Conservation (phyloP, 2,113 vertebrate species). For the Psammodynastes pulverulentus region DNA sequence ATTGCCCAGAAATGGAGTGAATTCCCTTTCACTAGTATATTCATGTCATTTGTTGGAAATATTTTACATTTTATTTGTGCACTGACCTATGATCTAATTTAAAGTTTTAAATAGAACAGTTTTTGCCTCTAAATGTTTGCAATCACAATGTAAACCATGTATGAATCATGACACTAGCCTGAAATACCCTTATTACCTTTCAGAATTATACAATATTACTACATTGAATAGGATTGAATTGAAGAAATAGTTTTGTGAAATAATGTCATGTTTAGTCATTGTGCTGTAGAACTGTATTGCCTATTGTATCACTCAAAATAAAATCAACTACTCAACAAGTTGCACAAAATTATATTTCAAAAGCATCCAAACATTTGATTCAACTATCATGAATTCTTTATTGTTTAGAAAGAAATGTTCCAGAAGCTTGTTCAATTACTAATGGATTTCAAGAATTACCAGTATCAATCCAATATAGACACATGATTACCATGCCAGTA, state of each 20-base stretch:
- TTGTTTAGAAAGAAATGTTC: not conserved
- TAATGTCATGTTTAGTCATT: slow-evolving; percentile 6
- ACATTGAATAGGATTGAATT: not conserved
- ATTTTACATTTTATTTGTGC: not conserved
- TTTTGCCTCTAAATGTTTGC: not conserved
- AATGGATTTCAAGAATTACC: not conserved
- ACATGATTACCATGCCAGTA: not conserved
- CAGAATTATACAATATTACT: not conserved
- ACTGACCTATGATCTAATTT: not conserved
- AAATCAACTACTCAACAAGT: not conserved
- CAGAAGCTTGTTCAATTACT: not conserved
- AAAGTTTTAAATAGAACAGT: not conserved
- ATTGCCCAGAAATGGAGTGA: not conserved
- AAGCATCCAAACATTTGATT: not conserved
- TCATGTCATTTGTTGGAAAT: not conserved
- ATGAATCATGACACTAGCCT: slow-evolving; percentile 3
- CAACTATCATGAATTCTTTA: not conserved
- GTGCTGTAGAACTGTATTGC: not conserved
- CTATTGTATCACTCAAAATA: slow-evolving; percentile 1
- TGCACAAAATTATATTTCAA: not conserved
- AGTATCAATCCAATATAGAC: not conserved
- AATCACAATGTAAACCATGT: not conserved
- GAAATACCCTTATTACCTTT: slow-evolving; percentile 2
- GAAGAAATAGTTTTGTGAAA: not conserved
- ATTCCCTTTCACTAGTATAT: not conserved